phyloP scores from a whole-genome alignment of 2,888 invertebrate species.

The Deroplatys truncata region DNA sequence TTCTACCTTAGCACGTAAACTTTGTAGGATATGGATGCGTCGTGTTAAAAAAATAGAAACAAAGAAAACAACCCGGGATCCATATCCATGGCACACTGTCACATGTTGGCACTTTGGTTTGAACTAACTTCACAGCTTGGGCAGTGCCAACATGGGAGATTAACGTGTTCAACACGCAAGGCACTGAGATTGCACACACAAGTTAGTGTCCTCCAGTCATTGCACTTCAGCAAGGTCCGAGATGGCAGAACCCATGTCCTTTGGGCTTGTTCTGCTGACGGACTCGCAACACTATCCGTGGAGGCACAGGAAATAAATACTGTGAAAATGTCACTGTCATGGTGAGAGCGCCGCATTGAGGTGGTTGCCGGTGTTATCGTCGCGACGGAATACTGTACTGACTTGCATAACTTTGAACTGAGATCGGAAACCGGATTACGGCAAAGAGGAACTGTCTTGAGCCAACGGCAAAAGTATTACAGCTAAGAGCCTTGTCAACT shows the following conservation, averaged over 20 bases:
- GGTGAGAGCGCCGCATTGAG: background rate
- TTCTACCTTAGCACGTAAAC: constrained; percentile 6
- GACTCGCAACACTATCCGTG: background rate
- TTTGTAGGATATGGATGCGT: background rate
- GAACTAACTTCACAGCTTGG: background rate
- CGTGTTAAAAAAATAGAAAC: background rate
- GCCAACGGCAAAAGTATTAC: too few species aligned
- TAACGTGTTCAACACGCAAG: background rate
- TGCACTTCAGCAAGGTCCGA: background rate
- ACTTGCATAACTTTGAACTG: background rate
- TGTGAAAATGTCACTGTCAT: background rate
- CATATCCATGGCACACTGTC: background rate
- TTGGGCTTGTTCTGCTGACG: background rate
- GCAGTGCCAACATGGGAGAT: background rate
- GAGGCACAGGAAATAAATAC: background rate
- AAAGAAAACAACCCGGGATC: background rate
- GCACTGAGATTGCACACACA: background rate
- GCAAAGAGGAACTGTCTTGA: background rate
- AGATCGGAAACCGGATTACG: background rate
- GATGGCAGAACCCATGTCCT: background rate
- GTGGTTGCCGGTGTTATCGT: background rate
- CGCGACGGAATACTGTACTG: background rate
- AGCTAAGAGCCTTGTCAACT: too few species aligned
- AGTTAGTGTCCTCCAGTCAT: background rate
- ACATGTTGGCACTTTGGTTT: constrained; percentile 6